These are phyloP conservation scores for Peucedramus taeniatus DNA, from an alignment of 2,113 vertebrate genomes.

Conservation along the genomic window DNA sequence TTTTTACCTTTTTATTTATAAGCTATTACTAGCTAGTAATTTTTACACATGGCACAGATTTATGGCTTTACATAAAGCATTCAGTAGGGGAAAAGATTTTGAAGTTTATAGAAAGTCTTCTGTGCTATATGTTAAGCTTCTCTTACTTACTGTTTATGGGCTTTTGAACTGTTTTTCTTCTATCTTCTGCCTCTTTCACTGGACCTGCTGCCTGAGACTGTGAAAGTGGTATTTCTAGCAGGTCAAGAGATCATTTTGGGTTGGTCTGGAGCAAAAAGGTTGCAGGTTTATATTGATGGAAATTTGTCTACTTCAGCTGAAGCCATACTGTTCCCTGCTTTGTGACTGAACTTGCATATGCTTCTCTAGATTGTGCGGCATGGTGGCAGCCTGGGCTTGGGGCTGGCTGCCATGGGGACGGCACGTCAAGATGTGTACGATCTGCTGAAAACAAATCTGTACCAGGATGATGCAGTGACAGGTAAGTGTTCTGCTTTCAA, in stretches of 20 bases:
- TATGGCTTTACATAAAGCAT: neutral
- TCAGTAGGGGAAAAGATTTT: neutral
- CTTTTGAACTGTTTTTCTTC: neutral
- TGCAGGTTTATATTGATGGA: neutral
- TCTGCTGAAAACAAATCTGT: slow-evolving; percentile 96
- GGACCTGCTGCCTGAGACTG: neutral
- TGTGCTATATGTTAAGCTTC: neutral
- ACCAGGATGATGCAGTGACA: slow-evolving; percentile 98
- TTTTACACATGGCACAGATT: neutral
- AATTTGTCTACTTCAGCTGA: neutral
- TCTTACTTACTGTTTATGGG: neutral
- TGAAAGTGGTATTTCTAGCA: neutral
- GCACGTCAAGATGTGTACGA: slow-evolving; percentile 97
- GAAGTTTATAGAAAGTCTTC: neutral
- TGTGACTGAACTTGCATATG: neutral
- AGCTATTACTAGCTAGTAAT: neutral
- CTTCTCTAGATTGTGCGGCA: slow-evolving; percentile 92
- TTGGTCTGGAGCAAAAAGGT: neutral
- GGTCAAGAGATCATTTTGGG: neutral
- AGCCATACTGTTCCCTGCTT: neutral
- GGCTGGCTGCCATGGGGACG: slow-evolving; percentile 94
- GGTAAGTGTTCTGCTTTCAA: slow-evolving; percentile 71
- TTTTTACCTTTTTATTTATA: neutral
- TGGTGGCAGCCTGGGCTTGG: slow-evolving; percentile 91
- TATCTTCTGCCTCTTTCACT: neutral